Percentiles rank a stretch among this genome's conserved stretches.
phyloP scores from a whole-genome alignment of 1,140 invertebrate genomes.

The Drosophila bipectinata region DNA sequence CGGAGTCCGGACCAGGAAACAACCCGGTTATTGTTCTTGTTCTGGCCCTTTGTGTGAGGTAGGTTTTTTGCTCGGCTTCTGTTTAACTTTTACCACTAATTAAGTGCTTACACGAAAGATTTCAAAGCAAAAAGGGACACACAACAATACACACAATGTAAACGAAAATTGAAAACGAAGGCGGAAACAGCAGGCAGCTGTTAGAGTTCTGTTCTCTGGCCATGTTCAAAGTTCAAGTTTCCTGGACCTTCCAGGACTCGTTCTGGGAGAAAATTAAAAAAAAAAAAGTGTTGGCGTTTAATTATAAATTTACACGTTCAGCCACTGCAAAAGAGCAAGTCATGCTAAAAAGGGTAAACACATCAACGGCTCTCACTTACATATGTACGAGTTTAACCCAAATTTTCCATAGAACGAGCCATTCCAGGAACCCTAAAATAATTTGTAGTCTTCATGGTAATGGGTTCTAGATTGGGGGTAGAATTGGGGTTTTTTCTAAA shows the following conservation, averaged over 20 bases:
- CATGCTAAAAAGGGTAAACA: constrained; percentile 74
- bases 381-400: constrained; percentile 2
- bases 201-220: background rate
- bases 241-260: constrained; percentile 10
- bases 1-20: constrained; percentile 1
- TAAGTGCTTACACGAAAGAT: constrained; percentile 80
- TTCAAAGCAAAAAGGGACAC: constrained; percentile 71
- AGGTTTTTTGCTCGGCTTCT: constrained; percentile 59
- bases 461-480: background rate
- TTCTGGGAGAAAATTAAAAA: background rate
- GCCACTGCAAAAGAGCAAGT: constrained; percentile 70
- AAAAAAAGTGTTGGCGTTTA: constrained; percentile 76
- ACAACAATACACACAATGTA: constrained; percentile 41
- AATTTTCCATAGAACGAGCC: constrained; percentile 5
- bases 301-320: constrained; percentile 79
- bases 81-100: constrained; percentile 81
- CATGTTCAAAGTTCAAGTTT: constrained; percentile 35
- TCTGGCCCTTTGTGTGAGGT: constrained; percentile 26
- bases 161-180: constrained; percentile 54
- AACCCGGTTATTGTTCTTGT: constrained; percentile 37
- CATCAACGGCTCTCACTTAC: constrained; percentile 41
- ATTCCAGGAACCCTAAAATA: constrained; percentile 1
- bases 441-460: constrained; percentile 3
- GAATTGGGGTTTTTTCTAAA: background rate
- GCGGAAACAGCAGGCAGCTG: constrained; percentile 35